Evolutionary conservation across 1,140 invertebrate genomes (phyloP).

Genomic region (Microplitis demolitor): DNA sequence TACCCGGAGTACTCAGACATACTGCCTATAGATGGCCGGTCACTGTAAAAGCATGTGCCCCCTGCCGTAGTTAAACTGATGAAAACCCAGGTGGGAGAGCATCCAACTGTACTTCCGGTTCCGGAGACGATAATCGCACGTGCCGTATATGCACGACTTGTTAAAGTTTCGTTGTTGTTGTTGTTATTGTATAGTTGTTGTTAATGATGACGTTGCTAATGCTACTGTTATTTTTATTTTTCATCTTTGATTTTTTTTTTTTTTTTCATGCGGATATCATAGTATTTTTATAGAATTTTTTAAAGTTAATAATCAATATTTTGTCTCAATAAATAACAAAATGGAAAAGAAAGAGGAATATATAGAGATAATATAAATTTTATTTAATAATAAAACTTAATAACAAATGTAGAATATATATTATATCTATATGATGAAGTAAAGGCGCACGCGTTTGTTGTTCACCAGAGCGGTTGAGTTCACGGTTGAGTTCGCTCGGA

Average conservation of each 20-base stretch:
- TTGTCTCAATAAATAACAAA: no score
- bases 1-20: background rate
- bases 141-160: slow-evolving; percentile 24
- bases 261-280: no score
- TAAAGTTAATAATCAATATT: background rate
- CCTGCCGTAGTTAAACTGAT: slow-evolving; percentile 25
- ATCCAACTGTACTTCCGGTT: slow-evolving; percentile 58
- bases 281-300: background rate
- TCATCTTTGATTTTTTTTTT: background rate
- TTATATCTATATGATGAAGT: background rate
- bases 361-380: no score
- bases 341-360: no score
- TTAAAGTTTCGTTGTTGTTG: no score
- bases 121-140: slow-evolving; percentile 57
- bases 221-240: slow-evolving; percentile 5
- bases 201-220: background rate
- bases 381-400: background rate
- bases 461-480: background rate
- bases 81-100: slow-evolving; percentile 59
- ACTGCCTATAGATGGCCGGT: slow-evolving; percentile 7
- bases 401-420: background rate
- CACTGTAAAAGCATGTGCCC: slow-evolving; percentile 18
- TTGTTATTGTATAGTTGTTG: no score
- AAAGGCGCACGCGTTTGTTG: background rate
- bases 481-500: background rate